Evolutionary conservation across 2,797 vertebrate genomes (phyloP).

Genomic region (Oryzias dopingdopingensis): DNA sequence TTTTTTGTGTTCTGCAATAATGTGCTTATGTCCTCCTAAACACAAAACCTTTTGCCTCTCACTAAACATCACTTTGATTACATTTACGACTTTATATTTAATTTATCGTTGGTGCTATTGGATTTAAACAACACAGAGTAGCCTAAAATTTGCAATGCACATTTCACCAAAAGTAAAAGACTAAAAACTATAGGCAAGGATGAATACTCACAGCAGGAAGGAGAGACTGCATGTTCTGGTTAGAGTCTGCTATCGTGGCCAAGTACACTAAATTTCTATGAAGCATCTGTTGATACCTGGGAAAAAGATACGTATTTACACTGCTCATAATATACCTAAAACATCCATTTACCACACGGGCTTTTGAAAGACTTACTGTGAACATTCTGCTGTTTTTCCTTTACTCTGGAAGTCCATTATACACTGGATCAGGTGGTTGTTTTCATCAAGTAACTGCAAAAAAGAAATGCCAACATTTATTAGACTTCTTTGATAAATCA

Average conservation of each 20-base stretch:
- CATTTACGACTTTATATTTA: too few species aligned
- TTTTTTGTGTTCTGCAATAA: too few species aligned
- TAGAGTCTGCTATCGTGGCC: conserved; percentile 99
- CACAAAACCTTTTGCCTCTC: too few species aligned
- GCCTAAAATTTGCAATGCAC: background rate
- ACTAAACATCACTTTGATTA: too few species aligned
- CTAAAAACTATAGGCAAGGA: conserved; percentile 5
- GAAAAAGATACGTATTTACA: conserved; percentile 19
- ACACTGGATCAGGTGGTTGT: conserved; percentile 98
- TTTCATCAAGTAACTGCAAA: conserved; percentile 95
- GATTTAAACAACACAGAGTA: background rate
- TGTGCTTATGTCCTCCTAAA: too few species aligned
- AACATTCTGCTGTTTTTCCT: conserved; percentile 98
- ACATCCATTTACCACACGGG: accelerated
- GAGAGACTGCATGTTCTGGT: conserved; percentile 99
- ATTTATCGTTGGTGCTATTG: too few species aligned
- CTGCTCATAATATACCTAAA: background rate
- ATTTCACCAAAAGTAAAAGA: background rate
- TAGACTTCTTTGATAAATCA: background rate
- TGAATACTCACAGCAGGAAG: conserved; percentile 94
- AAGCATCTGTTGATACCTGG: conserved; percentile 97
- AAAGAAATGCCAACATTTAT: conserved; percentile 20
- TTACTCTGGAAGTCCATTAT: conserved; percentile 99
- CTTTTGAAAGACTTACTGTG: conserved; percentile 86
- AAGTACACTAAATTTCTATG: conserved; percentile 99